Conservation (phyloP, 2,888 invertebrate genomes). For the Isotomurus palustris region DNA sequence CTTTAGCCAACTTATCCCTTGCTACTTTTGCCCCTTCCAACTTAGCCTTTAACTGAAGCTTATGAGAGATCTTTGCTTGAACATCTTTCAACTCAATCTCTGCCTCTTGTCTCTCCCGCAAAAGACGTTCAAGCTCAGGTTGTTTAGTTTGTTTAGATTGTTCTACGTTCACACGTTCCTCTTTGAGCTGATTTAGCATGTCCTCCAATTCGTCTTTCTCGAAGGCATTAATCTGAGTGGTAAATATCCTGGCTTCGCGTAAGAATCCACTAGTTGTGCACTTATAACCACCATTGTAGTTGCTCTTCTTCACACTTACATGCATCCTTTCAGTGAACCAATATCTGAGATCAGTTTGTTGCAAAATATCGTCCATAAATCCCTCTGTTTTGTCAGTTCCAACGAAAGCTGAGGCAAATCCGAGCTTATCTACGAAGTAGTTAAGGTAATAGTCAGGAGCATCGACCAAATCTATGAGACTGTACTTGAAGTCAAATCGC, state of each 20-base stretch:
- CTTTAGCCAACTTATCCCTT: conserved; percentile 10
- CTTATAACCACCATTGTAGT: too few relatives aligned
- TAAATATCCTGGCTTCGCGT: conserved; percentile 36
- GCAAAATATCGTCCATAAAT: too few relatives aligned
- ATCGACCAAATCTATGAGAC: conserved; percentile 37
- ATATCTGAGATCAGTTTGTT: too few relatives aligned
- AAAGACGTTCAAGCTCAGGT: conserved; percentile 14
- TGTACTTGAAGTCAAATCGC: conserved; percentile 30
- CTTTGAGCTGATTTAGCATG: conserved; percentile 1
- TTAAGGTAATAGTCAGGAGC: conserved; percentile 41
- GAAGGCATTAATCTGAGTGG: conserved; percentile 36
- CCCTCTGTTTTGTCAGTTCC: not conserved
- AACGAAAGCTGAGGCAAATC: conserved; percentile 11
- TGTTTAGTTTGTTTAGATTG: conserved; percentile 20
- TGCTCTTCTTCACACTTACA: too few relatives aligned
- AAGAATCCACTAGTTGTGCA: too few relatives aligned
- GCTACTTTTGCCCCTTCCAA: conserved; percentile 13
- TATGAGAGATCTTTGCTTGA: conserved; percentile 18
- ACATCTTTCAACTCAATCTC: conserved; percentile 29
- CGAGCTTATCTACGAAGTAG: too few relatives aligned
- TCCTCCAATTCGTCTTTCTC: conserved; percentile 32
- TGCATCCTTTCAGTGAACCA: too few relatives aligned
- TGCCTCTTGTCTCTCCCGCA: conserved; percentile 11
- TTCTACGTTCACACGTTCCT: conserved; percentile 31
- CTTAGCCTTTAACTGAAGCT: conserved; percentile 9